Base-by-base conservation (phyloP, 30 jellyfish, hydroid and myxozoan species). In the Aurelia aurita region DNA sequence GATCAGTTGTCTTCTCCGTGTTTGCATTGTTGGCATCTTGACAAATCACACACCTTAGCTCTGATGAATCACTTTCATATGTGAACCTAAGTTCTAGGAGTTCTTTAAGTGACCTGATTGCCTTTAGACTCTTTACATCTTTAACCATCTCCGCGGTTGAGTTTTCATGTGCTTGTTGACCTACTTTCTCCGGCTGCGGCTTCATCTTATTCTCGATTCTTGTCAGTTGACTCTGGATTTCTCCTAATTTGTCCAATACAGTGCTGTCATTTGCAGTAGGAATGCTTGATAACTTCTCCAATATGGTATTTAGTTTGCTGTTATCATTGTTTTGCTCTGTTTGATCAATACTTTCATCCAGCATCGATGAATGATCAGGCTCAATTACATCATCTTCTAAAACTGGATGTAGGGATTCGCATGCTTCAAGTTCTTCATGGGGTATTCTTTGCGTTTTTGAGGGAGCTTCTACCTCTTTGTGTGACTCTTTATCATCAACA, bases 41-140 rank as follows among this genome's bases (percentile, higher is more conserved):
- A 44, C 69, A 35, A 46, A 72, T 26, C 72, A n/a, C n/a, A n/a
- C n/a, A n/a, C n/a, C n/a, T n/a, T 9, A 67, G 65, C 79, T 67
- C 67, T 20, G 66, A 20, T 67, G 13, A 13, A 20, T 27, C 12
- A 28, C 67, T 31, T 7, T 67, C 79, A 27, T 67, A 28, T 67
- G 19, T 14, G 27, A 67, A 67, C 60, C 65, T 21, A 67, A 67
- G 12, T 9, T 22, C 65, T 31, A 13, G 13, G 23, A 67, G 79
- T 67, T 67, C 79, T 67, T 67, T 67, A 7, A 67, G 66, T 11
- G 79, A 28, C 27, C 79, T 67, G 63, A 51, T 51, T 51, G n/a
- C 63, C 63, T 51, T 51, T 51, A 51, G 63, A 51, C n/a, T 51
- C 63, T 51, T 51, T 13, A 51, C n/a, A 51, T 51, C 63, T 51